phyloP scores from a whole-genome alignment of 2,797 vertebrate species.

The Muraenolepis orangiensis region DNA sequence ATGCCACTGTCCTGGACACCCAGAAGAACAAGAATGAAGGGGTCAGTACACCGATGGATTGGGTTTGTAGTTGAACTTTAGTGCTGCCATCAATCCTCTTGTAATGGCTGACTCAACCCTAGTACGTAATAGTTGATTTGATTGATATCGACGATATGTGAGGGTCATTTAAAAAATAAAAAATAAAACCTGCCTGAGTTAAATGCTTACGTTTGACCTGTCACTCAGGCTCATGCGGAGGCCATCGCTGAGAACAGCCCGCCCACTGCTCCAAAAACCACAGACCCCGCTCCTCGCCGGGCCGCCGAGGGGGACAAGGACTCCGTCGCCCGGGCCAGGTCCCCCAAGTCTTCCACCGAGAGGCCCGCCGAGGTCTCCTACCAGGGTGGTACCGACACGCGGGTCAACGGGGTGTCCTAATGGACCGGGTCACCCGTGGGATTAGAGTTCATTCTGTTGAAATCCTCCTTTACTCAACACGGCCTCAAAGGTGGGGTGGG shows the following conservation, averaged over 20 bases:
- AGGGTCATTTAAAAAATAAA: neutral
- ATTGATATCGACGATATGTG: neutral
- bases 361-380: constrained; percentile 69
- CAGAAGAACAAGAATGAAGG: constrained; percentile 91
- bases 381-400: constrained; percentile 75
- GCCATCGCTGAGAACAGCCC: constrained; percentile 86
- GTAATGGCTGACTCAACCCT: neutral
- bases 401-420: constrained; percentile 94
- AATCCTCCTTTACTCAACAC: constrained; percentile 31
- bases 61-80: neutral
- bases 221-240: constrained; percentile 70
- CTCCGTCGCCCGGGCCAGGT: constrained; percentile 49
- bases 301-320: neutral
- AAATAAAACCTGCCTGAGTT: neutral
- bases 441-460: constrained; percentile 43
- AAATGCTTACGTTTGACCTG: neutral
- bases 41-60: constrained; percentile 71
- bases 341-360: constrained; percentile 76
- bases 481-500: constrained; percentile 29
- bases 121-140: neutral
- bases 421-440: constrained; percentile 37
- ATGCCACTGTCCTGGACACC: constrained; percentile 79
- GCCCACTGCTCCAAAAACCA: constrained; percentile 66
- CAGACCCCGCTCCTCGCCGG: constrained; percentile 79
- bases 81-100: neutral